Conservation (phyloP, 2,113 vertebrate species). For the Neogale vison region DNA sequence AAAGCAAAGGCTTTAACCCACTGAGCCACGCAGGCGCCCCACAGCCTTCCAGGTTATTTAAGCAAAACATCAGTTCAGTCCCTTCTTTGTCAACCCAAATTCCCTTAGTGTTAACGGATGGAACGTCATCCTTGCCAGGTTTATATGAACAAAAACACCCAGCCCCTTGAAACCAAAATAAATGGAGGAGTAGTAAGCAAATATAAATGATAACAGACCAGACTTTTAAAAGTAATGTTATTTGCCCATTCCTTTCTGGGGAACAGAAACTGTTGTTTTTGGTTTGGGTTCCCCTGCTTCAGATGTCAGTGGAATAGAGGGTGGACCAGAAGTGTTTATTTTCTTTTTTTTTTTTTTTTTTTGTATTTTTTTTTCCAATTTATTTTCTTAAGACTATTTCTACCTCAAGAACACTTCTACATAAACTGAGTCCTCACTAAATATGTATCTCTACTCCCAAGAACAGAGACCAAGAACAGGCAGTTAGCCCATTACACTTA, state of each 20-base stretch:
- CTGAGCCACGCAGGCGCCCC: no score
- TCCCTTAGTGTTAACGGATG: conserved; percentile 4
- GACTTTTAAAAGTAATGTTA: background rate
- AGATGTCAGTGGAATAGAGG: background rate
- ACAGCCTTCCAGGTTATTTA: conserved; percentile 51
- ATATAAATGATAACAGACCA: conserved; percentile 27
- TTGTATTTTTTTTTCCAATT: no score
- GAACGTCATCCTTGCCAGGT: background rate
- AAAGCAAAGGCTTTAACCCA: no score
- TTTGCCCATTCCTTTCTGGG: background rate
- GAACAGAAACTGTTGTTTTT: conserved; percentile 34
- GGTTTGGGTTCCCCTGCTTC: conserved; percentile 24
- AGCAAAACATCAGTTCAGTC: conserved; percentile 32
- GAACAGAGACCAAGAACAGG: background rate
- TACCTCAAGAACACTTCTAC: conserved; percentile 43
- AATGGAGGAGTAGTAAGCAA: conserved; percentile 15
- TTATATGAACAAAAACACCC: conserved; percentile 47
- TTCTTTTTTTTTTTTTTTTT: no score
- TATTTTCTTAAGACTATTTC: conserved; percentile 67
- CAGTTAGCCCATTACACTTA: background rate
- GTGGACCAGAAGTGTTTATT: conserved; percentile 35
- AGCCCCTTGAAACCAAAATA: conserved; percentile 46
- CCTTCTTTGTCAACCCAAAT: conserved; percentile 20
- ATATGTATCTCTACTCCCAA: conserved; percentile 23
- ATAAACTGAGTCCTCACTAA: conserved; percentile 42